Conservation (phyloP, 2,888 invertebrate species). For the Helobdella robusta region DNA sequence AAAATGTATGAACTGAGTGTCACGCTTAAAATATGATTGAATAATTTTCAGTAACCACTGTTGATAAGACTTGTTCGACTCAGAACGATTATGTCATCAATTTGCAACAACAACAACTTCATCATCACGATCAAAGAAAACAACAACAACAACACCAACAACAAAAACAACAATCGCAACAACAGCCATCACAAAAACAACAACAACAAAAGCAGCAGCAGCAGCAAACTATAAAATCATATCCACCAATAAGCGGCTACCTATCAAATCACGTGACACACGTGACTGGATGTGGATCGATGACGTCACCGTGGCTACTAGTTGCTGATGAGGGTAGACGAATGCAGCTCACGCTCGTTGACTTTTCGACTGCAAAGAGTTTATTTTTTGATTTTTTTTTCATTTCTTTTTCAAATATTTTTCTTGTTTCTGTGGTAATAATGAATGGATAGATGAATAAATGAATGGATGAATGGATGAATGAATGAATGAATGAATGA, state of each 20-base stretch:
- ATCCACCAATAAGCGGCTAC: slow-evolving; percentile 8
- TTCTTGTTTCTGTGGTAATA: too few species aligned
- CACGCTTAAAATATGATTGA: too few species aligned
- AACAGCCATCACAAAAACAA: slow-evolving; percentile 1
- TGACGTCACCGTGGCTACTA: slow-evolving; percentile 21
- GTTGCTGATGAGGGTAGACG: slow-evolving; percentile 14
- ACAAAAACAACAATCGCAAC: neutral
- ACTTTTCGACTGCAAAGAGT: slow-evolving; percentile 23
- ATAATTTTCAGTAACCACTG: too few species aligned
- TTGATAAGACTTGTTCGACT: too few species aligned
- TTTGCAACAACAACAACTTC: slow-evolving; percentile 1
- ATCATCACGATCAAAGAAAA: neutral
- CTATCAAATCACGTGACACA: slow-evolving; percentile 23
- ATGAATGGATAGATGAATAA: too few species aligned
- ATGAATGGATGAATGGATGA: too few species aligned
- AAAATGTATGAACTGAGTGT: neutral
- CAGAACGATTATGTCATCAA: neutral
- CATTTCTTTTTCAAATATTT: too few species aligned
- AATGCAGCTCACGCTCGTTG: slow-evolving; percentile 20
- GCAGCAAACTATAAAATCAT: neutral
- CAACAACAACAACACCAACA: slow-evolving; percentile 7
- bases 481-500: too few species aligned
- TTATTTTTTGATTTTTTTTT: too few species aligned
- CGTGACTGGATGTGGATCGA: slow-evolving; percentile 21
- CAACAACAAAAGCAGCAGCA: neutral